These are phyloP conservation scores for Xanthia icteritia DNA, from an alignment of 2,888 invertebrate genomes.

Conservation along the genomic window DNA sequence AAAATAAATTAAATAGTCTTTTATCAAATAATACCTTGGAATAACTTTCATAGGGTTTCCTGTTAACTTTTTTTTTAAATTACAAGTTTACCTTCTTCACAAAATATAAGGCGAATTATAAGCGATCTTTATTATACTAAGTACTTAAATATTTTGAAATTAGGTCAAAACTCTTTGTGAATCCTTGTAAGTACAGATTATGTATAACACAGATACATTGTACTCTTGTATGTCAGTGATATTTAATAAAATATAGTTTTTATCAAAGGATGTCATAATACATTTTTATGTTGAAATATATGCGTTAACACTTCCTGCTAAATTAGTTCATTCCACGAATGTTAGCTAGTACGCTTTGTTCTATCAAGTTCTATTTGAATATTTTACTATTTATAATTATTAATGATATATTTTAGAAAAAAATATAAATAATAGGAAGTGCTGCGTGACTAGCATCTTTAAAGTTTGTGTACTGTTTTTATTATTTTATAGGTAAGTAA, in stretches of 20 bases:
- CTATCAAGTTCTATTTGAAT: background rate
- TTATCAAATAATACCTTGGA: background rate
- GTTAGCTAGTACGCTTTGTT: conserved; percentile 2
- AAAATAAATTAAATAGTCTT: background rate
- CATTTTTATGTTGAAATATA: conserved; percentile 35
- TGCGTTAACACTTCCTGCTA: conserved; percentile 41
- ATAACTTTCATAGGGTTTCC: background rate
- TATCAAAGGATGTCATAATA: conserved; percentile 48
- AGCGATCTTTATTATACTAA: background rate
- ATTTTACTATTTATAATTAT: background rate
- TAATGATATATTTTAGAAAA: too few relatives aligned
- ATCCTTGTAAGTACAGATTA: background rate
- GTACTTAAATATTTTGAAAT: background rate
- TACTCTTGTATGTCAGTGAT: conserved; percentile 1
- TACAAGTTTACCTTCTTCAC: background rate
- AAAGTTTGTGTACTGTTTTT: background rate
- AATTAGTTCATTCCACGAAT: conserved; percentile 17
- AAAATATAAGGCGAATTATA: background rate
- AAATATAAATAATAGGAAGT: background rate
- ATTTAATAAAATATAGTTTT: conserved; percentile 11
- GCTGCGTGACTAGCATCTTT: background rate
- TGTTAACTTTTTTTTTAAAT: background rate
- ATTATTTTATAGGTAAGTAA: conserved; percentile 24
- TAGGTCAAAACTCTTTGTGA: background rate
- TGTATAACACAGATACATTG: background rate